Percentiles rank a stretch among this genome's conserved stretches.
phyloP scores from a whole-genome alignment of 2,113 vertebrate genomes.

The Rhadina sibilatrix region DNA sequence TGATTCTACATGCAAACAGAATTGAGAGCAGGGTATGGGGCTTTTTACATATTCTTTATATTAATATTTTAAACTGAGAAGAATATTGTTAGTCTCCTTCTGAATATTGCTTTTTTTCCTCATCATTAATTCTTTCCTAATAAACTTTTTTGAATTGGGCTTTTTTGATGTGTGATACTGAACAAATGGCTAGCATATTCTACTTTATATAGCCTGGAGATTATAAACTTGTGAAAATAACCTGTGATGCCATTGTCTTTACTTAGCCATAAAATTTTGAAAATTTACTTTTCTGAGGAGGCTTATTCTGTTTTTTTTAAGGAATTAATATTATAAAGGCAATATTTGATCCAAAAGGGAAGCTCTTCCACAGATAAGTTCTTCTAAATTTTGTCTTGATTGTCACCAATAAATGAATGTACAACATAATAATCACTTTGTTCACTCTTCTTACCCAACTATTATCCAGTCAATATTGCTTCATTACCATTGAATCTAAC shows the following conservation, averaged over 20 bases:
- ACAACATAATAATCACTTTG: neutral
- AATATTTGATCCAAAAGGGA: neutral
- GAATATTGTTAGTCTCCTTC: neutral
- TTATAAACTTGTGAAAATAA: neutral
- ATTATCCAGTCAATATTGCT: neutral
- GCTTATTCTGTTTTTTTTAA: neutral
- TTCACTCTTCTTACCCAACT: neutral
- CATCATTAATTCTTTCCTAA: neutral
- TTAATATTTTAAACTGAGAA: neutral
- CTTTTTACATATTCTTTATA: neutral
- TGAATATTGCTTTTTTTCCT: neutral
- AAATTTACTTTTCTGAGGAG: neutral
- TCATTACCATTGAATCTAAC: neutral
- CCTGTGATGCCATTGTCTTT: neutral
- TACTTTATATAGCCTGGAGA: neutral
- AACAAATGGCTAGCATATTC: neutral
- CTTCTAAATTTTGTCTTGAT: neutral
- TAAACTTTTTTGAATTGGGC: neutral
- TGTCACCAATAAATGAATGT: neutral
- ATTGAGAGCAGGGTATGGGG: neutral
- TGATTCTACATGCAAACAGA: neutral
- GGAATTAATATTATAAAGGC: neutral
- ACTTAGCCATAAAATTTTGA: neutral
- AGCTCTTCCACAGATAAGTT: neutral
- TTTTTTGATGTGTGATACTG: neutral